These are phyloP conservation scores for Drosophila busckii DNA, from an alignment of 1,140 invertebrate genomes.

Conservation along the genomic window DNA sequence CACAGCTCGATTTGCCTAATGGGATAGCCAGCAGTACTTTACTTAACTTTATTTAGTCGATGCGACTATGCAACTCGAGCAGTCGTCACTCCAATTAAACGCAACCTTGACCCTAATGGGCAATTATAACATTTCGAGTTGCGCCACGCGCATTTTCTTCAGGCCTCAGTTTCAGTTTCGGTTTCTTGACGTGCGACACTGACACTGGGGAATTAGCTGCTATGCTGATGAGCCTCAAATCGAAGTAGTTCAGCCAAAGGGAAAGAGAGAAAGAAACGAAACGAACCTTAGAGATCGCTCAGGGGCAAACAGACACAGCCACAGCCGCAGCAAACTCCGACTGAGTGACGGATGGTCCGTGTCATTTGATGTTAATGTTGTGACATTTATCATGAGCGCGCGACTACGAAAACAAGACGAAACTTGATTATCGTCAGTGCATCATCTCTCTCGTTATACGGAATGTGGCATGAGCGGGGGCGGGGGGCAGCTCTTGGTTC, in stretches of 20 bases:
- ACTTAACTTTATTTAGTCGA: slow-evolving; percentile 6
- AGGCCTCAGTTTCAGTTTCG: slow-evolving; percentile 24
- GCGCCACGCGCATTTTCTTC: slow-evolving; percentile 35
- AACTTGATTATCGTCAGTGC: slow-evolving; percentile 75
- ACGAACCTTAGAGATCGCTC: slow-evolving; percentile 49
- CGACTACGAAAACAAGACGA: slow-evolving; percentile 73
- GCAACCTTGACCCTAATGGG: slow-evolving; percentile 68
- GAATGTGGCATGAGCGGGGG: slow-evolving; percentile 54
- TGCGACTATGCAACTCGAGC: slow-evolving; percentile 9
- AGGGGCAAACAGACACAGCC: slow-evolving; percentile 50
- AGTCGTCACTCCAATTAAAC: slow-evolving; percentile 41
- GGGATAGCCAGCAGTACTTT: too few species aligned
- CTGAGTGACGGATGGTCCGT: slow-evolving; percentile 78
- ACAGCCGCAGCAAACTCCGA: slow-evolving; percentile 55
- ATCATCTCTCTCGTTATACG: slow-evolving; percentile 57
- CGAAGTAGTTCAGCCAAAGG: slow-evolving; percentile 46
- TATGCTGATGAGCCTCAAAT: slow-evolving; percentile 47
- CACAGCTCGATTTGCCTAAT: too few species aligned
- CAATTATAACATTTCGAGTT: slow-evolving; percentile 55
- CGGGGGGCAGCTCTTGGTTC: too few species aligned
- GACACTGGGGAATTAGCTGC: slow-evolving; percentile 44
- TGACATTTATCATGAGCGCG: slow-evolving; percentile 78
- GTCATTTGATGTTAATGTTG: slow-evolving; percentile 79
- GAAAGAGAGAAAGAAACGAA: slow-evolving; percentile 3
- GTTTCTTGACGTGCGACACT: slow-evolving; percentile 34